A percentile compares a stretch with the other conserved stretches of the same genome.
Evolutionary conservation across 2,113 vertebrate species (phyloP).

Genomic region (Pontoporia blainvillei): DNA sequence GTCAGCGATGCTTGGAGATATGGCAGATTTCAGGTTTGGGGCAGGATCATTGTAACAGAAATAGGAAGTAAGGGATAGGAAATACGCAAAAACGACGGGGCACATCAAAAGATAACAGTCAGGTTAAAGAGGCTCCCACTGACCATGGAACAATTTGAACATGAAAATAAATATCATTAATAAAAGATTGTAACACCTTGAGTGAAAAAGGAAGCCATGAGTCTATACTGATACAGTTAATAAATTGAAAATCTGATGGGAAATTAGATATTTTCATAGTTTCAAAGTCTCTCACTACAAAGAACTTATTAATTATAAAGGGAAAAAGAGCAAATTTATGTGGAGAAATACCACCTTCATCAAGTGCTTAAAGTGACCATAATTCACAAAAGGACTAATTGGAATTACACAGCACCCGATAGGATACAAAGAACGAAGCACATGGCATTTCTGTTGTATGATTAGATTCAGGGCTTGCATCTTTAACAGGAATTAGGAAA

Average conservation of each 20-base stretch:
- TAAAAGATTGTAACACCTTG: neutral
- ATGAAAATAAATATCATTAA: neutral
- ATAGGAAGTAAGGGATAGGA: neutral
- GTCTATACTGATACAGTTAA: neutral
- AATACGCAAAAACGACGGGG: rapidly evolving
- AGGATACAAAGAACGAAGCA: neutral
- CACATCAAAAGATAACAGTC: neutral
- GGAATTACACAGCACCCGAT: neutral
- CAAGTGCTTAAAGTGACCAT: neutral
- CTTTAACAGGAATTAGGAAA: neutral
- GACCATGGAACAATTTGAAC: neutral
- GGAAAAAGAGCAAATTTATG: neutral
- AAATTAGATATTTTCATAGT: neutral
- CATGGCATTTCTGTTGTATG: rapidly evolving
- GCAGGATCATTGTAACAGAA: neutral
- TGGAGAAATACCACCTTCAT: neutral
- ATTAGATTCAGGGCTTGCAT: neutral
- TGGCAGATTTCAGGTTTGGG: neutral
- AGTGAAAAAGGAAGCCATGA: neutral
- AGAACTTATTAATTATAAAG: neutral
- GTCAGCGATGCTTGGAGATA: neutral
- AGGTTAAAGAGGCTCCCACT: neutral
- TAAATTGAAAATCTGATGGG: neutral
- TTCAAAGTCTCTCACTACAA: neutral
- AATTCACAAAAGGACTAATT: neutral